These are phyloP conservation scores for Magallana angulata DNA, from an alignment of 1,140 invertebrate species.

Conservation along the genomic window DNA sequence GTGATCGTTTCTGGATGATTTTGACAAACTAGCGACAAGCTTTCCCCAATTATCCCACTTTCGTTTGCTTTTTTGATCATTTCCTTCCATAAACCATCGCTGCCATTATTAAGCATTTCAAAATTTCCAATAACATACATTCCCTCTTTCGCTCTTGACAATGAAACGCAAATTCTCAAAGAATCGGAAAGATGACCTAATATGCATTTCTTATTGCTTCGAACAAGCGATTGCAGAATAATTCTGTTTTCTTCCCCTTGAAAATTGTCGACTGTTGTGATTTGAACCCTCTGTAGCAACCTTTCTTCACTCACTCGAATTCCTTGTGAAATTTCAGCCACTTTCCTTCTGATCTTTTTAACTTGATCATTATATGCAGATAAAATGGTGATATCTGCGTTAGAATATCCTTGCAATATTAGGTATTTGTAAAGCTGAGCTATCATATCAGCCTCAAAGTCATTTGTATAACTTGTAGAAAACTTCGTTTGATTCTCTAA, in stretches of 20 bases:
- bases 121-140: slow-evolving; percentile 86
- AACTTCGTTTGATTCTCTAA: slow-evolving; percentile 71
- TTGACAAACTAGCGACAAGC: slow-evolving; percentile 77
- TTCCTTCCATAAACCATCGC: slow-evolving; percentile 77
- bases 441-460: slow-evolving; percentile 73
- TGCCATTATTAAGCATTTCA: slow-evolving; percentile 79
- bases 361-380: slow-evolving; percentile 79
- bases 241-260: slow-evolving; percentile 91
- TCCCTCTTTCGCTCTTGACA: slow-evolving; percentile 89
- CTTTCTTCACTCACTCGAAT: slow-evolving; percentile 7
- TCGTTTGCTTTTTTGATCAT: slow-evolving; percentile 65
- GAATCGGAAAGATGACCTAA: slow-evolving; percentile 88
- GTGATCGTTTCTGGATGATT: slow-evolving; percentile 77
- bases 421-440: slow-evolving; percentile 74
- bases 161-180: slow-evolving; percentile 90
- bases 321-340: slow-evolving; percentile 56
- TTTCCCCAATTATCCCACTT: slow-evolving; percentile 57
- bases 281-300: slow-evolving; percentile 68
- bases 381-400: slow-evolving; percentile 77
- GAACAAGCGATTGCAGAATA: slow-evolving; percentile 89
- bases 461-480: slow-evolving; percentile 74
- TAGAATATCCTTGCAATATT: slow-evolving; percentile 76
- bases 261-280: slow-evolving; percentile 87
- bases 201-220: slow-evolving; percentile 83
- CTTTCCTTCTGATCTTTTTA: slow-evolving; percentile 65